Conservation (phyloP, 1,140 invertebrate species). For the Melipona quadrifasciata region DNA sequence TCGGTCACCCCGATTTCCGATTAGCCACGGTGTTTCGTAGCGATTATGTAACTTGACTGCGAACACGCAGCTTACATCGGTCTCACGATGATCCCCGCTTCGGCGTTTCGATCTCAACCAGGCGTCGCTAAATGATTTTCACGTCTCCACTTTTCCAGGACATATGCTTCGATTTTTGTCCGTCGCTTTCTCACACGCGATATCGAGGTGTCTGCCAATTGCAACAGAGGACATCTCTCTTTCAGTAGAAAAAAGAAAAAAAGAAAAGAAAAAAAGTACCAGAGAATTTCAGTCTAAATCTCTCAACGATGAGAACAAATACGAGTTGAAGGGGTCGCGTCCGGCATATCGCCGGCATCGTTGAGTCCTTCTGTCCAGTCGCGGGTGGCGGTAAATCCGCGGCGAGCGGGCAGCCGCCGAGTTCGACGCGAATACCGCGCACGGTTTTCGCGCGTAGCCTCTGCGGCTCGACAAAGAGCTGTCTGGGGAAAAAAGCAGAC, state of each 20-base stretch:
- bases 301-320: not conserved
- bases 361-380: constrained; percentile 35
- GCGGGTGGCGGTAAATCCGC: constrained; percentile 53
- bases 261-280: not conserved
- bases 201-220: not conserved
- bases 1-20: constrained; percentile 67
- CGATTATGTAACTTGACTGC: constrained; percentile 79
- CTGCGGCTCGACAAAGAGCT: constrained; percentile 58
- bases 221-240: not conserved
- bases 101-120: constrained; percentile 57
- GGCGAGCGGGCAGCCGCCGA: constrained; percentile 51
- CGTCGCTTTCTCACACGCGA: constrained; percentile 41
- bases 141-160: constrained; percentile 49
- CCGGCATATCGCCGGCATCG: constrained; percentile 33
- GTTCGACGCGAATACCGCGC: constrained; percentile 50
- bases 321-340: not conserved
- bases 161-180: constrained; percentile 56
- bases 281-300: not conserved
- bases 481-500: constrained; percentile 42
- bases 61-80: constrained; percentile 77
- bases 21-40: constrained; percentile 75
- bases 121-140: constrained; percentile 68
- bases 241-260: not conserved
- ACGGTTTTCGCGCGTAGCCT: not conserved
- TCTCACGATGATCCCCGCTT: constrained; percentile 77